Evolutionary conservation across 2,888 invertebrate species (phyloP), one percentile per base, ranked within the genome.

Genomic region (Prenolepis imparis): DNA sequence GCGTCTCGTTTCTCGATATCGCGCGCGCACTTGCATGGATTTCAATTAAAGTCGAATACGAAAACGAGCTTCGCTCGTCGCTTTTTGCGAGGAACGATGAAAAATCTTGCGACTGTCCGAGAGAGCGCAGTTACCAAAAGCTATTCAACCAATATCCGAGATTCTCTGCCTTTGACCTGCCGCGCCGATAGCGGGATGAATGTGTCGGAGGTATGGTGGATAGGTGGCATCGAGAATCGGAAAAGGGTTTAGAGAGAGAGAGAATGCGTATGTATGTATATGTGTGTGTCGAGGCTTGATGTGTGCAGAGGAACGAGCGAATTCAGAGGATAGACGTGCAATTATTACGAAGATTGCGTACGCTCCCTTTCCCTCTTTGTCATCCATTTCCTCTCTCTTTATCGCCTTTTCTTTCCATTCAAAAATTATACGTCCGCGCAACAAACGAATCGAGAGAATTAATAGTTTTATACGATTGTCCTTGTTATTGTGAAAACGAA

Each of bases 161-260:
- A 3, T 32, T 36, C 24, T 61, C 67, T 73, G 52, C 73, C 64
- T 81, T 80, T 78, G 73, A 73, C 73, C 63, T 36, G 77, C 41
- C 57, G 48, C 73, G 44, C 75, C 44, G 70, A 78, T 48, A 78
- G 44, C 70, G 44, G 77, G 64, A 55, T 61, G 83, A 81, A 85
- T 74, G 84, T 77, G 77, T 74, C 66, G 88, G 57, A 57, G 83
- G 52, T n/a, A n/a, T 72, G 83, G 52, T 66, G 82, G 82, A 81
- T 86, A 89, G 85, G 84, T 86, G 80, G 88, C 86, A 85, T 87
- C 67, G 86, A 83, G 87, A 87, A 89, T 89, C 80, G 89, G 86
- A 84, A 88, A 89, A 86, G 87, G 89, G 74, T 89, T 87, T 86
- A 84, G 48, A 48, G 48, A 6, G 55, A n/a, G 55, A 21, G n/a